Evolutionary conservation across 2,797 vertebrate genomes (phyloP).

Genomic region (Nothura maculosa): DNA sequence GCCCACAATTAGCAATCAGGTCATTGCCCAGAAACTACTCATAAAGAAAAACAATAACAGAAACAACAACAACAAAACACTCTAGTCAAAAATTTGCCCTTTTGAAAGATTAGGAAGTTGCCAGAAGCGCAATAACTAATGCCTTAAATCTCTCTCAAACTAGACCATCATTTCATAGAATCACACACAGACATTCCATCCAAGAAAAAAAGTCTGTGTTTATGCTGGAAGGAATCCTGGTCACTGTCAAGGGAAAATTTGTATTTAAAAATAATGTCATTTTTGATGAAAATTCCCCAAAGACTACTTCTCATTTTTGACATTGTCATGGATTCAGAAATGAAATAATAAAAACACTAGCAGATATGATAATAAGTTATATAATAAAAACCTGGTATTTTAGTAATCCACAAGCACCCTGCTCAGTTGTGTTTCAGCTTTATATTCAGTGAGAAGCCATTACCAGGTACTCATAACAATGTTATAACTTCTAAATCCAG

Average conservation of each 20-base stretch:
- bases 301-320: background rate
- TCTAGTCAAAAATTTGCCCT: background rate
- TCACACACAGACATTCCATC: background rate
- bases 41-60: background rate
- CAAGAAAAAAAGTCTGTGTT: background rate
- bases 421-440: background rate
- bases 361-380: background rate
- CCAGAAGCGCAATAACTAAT: background rate
- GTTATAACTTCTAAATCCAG: background rate
- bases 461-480: background rate
- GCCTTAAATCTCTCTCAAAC: background rate
- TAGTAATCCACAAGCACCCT: background rate
- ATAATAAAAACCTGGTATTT: background rate
- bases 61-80: background rate
- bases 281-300: constrained; percentile 9
- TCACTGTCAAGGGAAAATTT: background rate
- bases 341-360: background rate
- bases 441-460: background rate
- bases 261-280: background rate
- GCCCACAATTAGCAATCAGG: constrained; percentile 19
- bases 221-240: constrained; percentile 10
- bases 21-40: background rate
- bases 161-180: constrained; percentile 6
- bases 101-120: constrained; percentile 35
- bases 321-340: background rate